Conservation (phyloP, 1,140 invertebrate species). For the Tenebrio molitor region DNA sequence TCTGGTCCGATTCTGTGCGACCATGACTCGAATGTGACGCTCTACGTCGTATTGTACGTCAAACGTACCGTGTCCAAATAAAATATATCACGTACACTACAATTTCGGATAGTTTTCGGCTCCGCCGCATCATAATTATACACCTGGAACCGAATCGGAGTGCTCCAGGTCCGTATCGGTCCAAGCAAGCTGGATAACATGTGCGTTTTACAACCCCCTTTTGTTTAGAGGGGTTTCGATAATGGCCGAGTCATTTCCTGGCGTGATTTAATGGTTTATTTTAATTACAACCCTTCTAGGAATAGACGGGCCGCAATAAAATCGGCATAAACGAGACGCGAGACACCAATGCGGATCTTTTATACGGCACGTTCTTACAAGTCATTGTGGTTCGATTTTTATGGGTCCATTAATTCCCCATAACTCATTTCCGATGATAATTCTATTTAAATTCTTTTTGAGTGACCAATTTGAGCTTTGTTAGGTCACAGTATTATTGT, state of each 20-base stretch:
- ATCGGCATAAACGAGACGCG: conserved; percentile 7
- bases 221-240: conserved; percentile 28
- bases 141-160: neutral
- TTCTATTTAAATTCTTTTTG: conserved; percentile 24
- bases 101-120: conserved; percentile 27
- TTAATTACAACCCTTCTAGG: conserved; percentile 35
- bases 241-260: conserved; percentile 31
- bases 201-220: conserved; percentile 36
- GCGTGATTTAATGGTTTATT: conserved; percentile 31
- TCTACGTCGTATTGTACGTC: conserved; percentile 8
- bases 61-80: conserved; percentile 22
- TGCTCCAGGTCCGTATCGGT: neutral
- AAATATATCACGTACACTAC: conserved; percentile 38
- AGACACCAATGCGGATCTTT: conserved; percentile 2
- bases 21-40: conserved; percentile 29
- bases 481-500: too few species aligned
- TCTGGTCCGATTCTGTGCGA: conserved; percentile 2
- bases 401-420: conserved; percentile 25
- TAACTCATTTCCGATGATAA: conserved; percentile 38
- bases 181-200: neutral
- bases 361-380: conserved; percentile 35
- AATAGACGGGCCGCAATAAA: conserved; percentile 15
- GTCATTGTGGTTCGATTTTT: conserved; percentile 38
- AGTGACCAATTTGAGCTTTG: neutral
- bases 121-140: conserved; percentile 16